Base-by-base conservation (phyloP, 1,140 invertebrate genomes). In the Drosophila teissieri region DNA sequence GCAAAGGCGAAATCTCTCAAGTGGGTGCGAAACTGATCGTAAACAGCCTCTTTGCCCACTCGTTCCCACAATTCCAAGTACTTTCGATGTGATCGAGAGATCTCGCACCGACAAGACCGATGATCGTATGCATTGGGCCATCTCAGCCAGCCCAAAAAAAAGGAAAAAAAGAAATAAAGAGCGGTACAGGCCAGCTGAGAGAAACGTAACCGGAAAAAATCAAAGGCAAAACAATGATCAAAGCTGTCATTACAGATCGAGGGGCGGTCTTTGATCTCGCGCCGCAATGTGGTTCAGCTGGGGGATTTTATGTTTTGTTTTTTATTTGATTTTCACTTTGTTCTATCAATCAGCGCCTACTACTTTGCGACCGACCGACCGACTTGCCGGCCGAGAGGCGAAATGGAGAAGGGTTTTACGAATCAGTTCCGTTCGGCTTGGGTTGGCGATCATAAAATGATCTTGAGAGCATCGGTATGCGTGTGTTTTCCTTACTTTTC, bases 161-260 rank as follows among this genome's bases (percentile, higher is more conserved):
- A 34, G 34, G 12, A 12, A 42, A 19, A 40, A 31, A 17, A 15
- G 49, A 46, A 62, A 24, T 24, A 24, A 24, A 24, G 24, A 24
- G 24, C 4, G 24, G 24, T 24, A 24, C 24, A 24, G 42, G 19
- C 24, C 46, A 42, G 54, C 24, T 45, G 67, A 46, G 65, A 56
- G 69, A 64, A 80, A 65, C 60, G 52, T 37, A 84, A 88, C 88
- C 88, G 88, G 83, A 83, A 88, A 91, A 83, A 83, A 83, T 90
- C 88, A 90, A 90, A 90, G 83, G 82, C 82, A 83, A 83, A 83
- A 88, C 83, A 91, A 90, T 90, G 88, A 90, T 90, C 88, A 90
- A 90, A 90, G 88, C 88, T 90, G 88, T 90, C 88, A 90, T 90
- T 90, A 91, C 88, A 91, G 79, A 91, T 83, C 83, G 75, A 85